Conservation (phyloP, 2,797 vertebrate genomes). For the Macropodus opercularis region DNA sequence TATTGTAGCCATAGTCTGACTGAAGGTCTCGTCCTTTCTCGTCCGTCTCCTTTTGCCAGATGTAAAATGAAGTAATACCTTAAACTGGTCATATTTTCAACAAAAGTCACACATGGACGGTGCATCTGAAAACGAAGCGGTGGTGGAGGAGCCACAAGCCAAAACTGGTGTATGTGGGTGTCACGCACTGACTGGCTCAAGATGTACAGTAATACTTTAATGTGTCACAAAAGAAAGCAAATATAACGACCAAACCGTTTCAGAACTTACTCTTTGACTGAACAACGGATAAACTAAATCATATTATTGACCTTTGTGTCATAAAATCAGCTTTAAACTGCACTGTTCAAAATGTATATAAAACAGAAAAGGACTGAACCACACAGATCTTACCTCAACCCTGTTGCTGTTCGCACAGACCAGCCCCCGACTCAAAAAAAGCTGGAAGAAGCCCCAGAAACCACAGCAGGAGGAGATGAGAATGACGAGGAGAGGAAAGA, state of each 20-base stretch:
- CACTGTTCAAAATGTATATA: constrained; percentile 12
- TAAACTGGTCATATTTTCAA: too few species aligned
- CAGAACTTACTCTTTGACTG: constrained; percentile 11
- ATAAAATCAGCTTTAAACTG: constrained; percentile 10
- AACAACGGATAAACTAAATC: constrained; percentile 26
- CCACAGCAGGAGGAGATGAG: constrained; percentile 34
- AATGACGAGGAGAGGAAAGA: constrained; percentile 37
- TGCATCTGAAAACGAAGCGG: too few species aligned
- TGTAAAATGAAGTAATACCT: too few species aligned
- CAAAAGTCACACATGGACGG: too few species aligned
- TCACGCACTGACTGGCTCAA: too few species aligned
- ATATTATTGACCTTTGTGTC: constrained; percentile 6
- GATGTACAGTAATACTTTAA: constrained; percentile 15
- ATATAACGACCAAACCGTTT: constrained; percentile 28
- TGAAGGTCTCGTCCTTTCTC: too few species aligned
- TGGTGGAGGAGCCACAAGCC: too few species aligned
- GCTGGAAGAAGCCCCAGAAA: constrained; percentile 53
- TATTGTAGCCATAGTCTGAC: constrained; percentile 28
- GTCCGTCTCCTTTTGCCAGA: too few species aligned
- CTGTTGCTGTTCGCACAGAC: constrained; percentile 61
- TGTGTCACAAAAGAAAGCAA: constrained; percentile 13
- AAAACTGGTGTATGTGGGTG: too few species aligned
- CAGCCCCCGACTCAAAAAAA: constrained; percentile 60
- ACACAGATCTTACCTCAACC: constrained; percentile 49
- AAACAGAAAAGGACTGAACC: constrained; percentile 8